Evolutionary conservation across 1,140 invertebrate genomes (phyloP), one percentile per base, ranked within the genome.

Genomic region (Drosophila athabasca): DNA sequence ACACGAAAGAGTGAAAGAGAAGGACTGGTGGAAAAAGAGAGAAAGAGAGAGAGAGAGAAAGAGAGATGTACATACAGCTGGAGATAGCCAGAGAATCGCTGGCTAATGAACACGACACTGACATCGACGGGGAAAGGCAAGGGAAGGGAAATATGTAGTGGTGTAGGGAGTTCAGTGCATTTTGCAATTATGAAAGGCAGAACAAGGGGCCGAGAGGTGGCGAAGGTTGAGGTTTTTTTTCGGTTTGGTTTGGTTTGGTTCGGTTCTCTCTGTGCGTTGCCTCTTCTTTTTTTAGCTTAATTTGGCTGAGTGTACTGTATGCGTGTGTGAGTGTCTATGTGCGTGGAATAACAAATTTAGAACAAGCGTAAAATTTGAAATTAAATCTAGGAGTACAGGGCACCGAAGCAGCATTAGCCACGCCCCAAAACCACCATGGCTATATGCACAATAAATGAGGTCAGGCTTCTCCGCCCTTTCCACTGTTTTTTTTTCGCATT

Each of bases 301-400:
- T 31, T 35, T 35, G 31, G 31, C 11, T 1, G 3, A 19, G 9
- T 35, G 3, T 35, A 31, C 29, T 31, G 1, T 3, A 11, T 3
- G 3, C 29, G 44, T 26, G 5, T 26, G 24, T 5, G 5, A 5
- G 24, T 31, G 8, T 7, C 8, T 31, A 24, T 22, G 13, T 62
- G 22, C 43, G 4, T 35, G 48, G 35, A 51, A 70, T 35, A 44
- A 57, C 41, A 79, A 79, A 83, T 79, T 79, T 83, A 53, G 80
- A 68, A 67, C 76, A 68, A 84, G 77, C 76, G 72, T 84, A 84
- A 85, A 85, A 84, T 85, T 80, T 81, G 81, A 73, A 87, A 84
- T 84, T 84, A 81, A 87, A 87, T 87, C 46, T 64, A 52, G 41
- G 29, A 19, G 52, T 1, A 39, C 35, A 73, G 52, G 15, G 52